Evolutionary conservation across 2,888 invertebrate species (phyloP).

Genomic region (Conops quadrifasciatus): DNA sequence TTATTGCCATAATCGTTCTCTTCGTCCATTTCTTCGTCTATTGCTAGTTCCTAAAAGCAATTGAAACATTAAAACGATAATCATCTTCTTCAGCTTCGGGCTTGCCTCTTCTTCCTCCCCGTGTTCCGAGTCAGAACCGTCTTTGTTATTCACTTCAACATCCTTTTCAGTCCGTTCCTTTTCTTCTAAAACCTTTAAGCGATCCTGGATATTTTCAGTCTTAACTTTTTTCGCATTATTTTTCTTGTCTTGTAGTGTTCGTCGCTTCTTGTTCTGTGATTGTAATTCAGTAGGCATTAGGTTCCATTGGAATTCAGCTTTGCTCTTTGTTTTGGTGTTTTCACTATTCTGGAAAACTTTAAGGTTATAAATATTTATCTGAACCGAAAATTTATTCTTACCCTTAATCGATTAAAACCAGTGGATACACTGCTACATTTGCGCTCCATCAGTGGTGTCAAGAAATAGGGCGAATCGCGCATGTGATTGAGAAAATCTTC

Average conservation of each 20-base stretch:
- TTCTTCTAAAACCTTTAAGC: constrained; percentile 74
- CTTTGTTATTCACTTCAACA: constrained; percentile 71
- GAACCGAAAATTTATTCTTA: constrained; percentile 37
- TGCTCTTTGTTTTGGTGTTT: constrained; percentile 53
- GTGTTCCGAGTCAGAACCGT: constrained; percentile 69
- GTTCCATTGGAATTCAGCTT: constrained; percentile 66
- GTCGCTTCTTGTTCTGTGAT: constrained; percentile 52
- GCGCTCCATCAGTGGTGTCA: constrained; percentile 48
- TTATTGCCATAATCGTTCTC: constrained; percentile 88
- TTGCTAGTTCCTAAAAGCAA: constrained; percentile 48
- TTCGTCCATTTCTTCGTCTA: constrained; percentile 86
- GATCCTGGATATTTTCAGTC: constrained; percentile 56
- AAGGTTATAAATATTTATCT: neutral
- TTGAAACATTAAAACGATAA: constrained; percentile 1
- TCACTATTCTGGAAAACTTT: constrained; percentile 51
- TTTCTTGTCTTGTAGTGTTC: constrained; percentile 34
- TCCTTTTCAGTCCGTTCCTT: constrained; percentile 69
- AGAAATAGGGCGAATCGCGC: constrained; percentile 71
- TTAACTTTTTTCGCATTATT: constrained; percentile 50
- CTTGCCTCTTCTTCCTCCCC: constrained; percentile 56
- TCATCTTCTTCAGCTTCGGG: neutral
- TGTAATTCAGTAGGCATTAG: constrained; percentile 72
- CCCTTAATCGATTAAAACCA: constrained; percentile 52
- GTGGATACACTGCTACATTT: constrained; percentile 39
- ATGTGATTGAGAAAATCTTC: constrained; percentile 78